Percentiles rank a stretch among this genome's conserved stretches.
phyloP scores from a whole-genome alignment of 2,113 vertebrate genomes.

The Pithys albifrons region DNA sequence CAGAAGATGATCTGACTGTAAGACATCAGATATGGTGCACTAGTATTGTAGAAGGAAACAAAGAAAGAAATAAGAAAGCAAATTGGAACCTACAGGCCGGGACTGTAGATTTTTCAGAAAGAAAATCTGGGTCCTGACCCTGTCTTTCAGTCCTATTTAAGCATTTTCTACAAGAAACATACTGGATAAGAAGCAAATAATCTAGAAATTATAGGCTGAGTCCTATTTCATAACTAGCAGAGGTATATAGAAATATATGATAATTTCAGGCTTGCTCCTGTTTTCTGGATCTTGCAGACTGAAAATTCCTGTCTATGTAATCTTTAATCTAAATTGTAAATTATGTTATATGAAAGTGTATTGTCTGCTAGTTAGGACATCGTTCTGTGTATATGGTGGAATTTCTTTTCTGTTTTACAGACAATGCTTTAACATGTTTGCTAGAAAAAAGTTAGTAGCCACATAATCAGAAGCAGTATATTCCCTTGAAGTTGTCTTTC shows the following conservation, averaged over 20 bases:
- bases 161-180: background rate
- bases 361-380: background rate
- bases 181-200: background rate
- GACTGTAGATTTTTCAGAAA: background rate
- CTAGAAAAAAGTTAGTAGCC: background rate
- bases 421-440: background rate
- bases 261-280: background rate
- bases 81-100: background rate
- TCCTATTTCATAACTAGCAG: background rate
- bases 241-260: background rate
- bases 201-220: background rate
- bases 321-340: background rate
- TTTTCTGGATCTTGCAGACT: background rate
- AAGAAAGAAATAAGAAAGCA: background rate
- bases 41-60: background rate
- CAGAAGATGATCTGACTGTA: background rate
- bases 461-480: background rate
- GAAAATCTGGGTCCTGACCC: background rate
- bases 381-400: background rate
- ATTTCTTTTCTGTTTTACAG: background rate
- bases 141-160: background rate
- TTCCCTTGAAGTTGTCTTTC: background rate
- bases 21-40: background rate
- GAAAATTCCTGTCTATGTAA: background rate
- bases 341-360: rapidly evolving